Conservation (phyloP, 2,888 invertebrate species). For the Xestoiulus laeticollis region DNA sequence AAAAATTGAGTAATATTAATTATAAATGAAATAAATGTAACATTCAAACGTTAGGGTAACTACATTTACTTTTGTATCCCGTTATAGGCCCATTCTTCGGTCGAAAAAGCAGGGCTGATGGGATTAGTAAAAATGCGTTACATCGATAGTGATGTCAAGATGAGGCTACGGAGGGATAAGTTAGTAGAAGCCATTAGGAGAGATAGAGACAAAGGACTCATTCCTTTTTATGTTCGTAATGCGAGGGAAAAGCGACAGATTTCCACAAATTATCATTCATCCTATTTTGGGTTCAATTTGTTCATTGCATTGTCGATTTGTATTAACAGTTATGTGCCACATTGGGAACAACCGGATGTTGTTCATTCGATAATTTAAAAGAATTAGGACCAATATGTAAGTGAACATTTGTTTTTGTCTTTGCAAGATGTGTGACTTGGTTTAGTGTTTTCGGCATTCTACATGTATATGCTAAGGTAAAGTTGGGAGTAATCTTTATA, state of each 20-base stretch:
- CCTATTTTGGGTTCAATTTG: not conserved
- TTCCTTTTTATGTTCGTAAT: slow-evolving; percentile 88
- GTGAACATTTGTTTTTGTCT: slow-evolving; percentile 57
- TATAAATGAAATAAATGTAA: too few species aligned
- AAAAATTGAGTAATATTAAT: too few species aligned
- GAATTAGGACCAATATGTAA: slow-evolving; percentile 73
- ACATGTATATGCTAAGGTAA: too few species aligned
- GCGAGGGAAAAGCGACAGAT: not conserved
- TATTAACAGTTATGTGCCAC: slow-evolving; percentile 85
- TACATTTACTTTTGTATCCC: not conserved
- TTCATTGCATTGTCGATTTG: slow-evolving; percentile 1
- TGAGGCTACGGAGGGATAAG: slow-evolving; percentile 83
- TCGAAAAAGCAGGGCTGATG: slow-evolving; percentile 94
- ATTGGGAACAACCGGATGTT: slow-evolving; percentile 95
- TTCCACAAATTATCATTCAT: not conserved
- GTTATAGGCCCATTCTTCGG: slow-evolving; percentile 87
- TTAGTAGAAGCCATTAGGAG: slow-evolving; percentile 78
- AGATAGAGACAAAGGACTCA: slow-evolving; percentile 84
- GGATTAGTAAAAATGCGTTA: slow-evolving; percentile 92
- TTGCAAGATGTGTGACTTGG: too few species aligned
- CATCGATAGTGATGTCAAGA: slow-evolving; percentile 85
- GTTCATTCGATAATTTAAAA: slow-evolving; percentile 92
- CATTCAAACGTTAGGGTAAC: too few species aligned
- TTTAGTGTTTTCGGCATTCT: too few species aligned
- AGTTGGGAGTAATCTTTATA: too few species aligned